Conservation (phyloP, 1,140 invertebrate genomes). For the Tetragnatha versicolor region DNA sequence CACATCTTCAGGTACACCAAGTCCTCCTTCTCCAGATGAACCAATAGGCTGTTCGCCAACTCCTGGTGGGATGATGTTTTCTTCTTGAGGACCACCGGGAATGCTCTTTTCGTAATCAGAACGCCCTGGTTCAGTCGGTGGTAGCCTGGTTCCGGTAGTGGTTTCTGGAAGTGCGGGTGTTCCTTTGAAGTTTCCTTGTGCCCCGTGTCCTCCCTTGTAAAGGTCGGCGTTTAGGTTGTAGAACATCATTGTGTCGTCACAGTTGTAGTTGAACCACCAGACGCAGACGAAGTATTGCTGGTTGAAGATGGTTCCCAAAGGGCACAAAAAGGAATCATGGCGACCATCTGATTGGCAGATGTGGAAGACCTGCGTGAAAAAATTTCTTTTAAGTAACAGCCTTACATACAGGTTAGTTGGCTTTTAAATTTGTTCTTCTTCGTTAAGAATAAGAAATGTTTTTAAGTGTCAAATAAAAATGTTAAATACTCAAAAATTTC, state of each 20-base stretch:
- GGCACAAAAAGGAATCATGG: conserved; percentile 63
- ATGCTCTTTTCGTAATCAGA: neutral
- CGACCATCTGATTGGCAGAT: conserved; percentile 63
- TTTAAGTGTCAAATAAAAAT: no score
- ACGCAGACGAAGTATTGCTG: conserved; percentile 65
- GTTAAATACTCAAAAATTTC: no score
- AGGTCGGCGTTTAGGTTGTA: conserved; percentile 66
- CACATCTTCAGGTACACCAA: neutral
- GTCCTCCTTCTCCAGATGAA: neutral
- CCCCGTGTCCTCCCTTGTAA: conserved; percentile 47
- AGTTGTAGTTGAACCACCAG: conserved; percentile 93
- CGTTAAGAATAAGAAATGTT: no score
- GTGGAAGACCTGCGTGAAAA: conserved; percentile 62
- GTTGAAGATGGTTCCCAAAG: conserved; percentile 65
- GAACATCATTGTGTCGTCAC: conserved; percentile 69
- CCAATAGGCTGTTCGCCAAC: neutral
- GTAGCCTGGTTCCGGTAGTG: neutral
- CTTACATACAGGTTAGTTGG: no score
- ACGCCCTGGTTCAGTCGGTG: neutral
- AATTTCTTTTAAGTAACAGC: no score
- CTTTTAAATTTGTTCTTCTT: no score
- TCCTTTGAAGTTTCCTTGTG: conserved; percentile 48
- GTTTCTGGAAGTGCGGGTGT: neutral
- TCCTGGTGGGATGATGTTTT: neutral
- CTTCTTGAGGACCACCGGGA: neutral